Base-by-base conservation (phyloP, 2,113 vertebrate genomes). In the Nothoprocta perdicaria region DNA sequence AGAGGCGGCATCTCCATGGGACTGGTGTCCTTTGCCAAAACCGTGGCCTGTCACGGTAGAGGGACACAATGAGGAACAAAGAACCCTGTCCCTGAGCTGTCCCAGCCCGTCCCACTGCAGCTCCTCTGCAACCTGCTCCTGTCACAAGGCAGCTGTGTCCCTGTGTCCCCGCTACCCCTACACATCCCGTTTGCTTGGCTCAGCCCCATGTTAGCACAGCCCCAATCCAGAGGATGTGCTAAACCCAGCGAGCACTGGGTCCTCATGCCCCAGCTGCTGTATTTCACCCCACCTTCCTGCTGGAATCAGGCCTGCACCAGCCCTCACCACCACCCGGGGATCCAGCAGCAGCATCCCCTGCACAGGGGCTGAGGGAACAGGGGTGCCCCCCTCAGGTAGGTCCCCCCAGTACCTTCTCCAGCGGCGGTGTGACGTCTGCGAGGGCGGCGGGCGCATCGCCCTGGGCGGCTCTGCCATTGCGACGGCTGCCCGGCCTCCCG, bases 1-100 rank as follows among this genome's bases (percentile, higher is more conserved):
- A 96, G 92, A 55, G 86, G 94, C 16, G 92, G 95, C 88, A 95
- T 90, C 86, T 96, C 95, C 91, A 96, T 27, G 0, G 93, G 84
- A 61, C 77, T 57, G 2, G 67, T n/a, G 52, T 94, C 94, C 66
- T 87, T 95, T 55, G 90, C 77, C 87, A 88, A 84, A 75, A 35
- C 77, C 14, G 79, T 81, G 74, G 90, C 91, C 96, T 97, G 86
- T 78, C 21, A 78, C 71, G 12, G 58, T 10, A 95, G 41, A 88
- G 27, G 35, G 38, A 66, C 21, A 58, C 0, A 5, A 9, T 95
- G 33, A 73, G 89, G 93, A 86, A 92, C 16, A 10, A 31, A 79
- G 35, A 77, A 55, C 5, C 21, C 71, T 38, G 63, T 15, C 41
- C 9, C 19, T 2, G 4, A 58, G 40, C 61, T 61, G 41, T 22